Conservation (phyloP, 2,888 invertebrate species). For the Eristalis pertinax region DNA sequence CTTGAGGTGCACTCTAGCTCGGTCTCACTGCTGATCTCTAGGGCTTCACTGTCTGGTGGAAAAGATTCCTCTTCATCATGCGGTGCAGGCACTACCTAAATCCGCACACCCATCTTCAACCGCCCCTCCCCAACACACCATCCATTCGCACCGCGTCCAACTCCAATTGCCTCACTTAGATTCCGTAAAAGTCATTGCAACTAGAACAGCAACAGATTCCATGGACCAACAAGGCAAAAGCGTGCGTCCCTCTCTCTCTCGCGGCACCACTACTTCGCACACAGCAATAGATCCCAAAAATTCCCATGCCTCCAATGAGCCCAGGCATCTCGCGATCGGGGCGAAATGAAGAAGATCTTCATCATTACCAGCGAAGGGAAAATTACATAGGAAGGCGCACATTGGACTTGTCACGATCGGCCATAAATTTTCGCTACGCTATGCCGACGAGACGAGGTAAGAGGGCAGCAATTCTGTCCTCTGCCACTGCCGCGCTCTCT, state of each 20-base stretch:
- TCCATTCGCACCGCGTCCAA: neutral
- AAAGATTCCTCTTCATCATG: too few relatives aligned
- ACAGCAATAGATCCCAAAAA: slow-evolving; percentile 61
- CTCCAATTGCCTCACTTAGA: neutral
- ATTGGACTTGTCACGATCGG: slow-evolving; percentile 74
- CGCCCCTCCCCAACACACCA: neutral
- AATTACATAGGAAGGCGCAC: slow-evolving; percentile 74
- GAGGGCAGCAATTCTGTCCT: slow-evolving; percentile 31
- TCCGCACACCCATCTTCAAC: too few relatives aligned
- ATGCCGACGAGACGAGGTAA: slow-evolving; percentile 48
- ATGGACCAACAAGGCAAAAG: neutral
- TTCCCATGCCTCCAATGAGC: slow-evolving; percentile 67
- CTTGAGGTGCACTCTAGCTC: too few relatives aligned
- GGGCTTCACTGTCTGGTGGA: too few relatives aligned
- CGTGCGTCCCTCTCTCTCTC: too few relatives aligned
- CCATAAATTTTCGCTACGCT: slow-evolving; percentile 74
- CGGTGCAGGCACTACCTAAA: too few relatives aligned
- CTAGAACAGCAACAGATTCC: neutral
- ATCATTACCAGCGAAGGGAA: slow-evolving; percentile 72
- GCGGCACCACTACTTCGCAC: neutral
- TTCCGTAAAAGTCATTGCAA: neutral
- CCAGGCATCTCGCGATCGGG: slow-evolving; percentile 22
- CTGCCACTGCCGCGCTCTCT: slow-evolving; percentile 1
- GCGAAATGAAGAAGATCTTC: slow-evolving; percentile 67
- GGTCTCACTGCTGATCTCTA: too few relatives aligned